Percentiles rank a stretch among this genome's conserved stretches.
These are phyloP conservation scores for Mustelus asterias DNA, from an alignment of 2,113 vertebrate genomes.

Conservation along the genomic window DNA sequence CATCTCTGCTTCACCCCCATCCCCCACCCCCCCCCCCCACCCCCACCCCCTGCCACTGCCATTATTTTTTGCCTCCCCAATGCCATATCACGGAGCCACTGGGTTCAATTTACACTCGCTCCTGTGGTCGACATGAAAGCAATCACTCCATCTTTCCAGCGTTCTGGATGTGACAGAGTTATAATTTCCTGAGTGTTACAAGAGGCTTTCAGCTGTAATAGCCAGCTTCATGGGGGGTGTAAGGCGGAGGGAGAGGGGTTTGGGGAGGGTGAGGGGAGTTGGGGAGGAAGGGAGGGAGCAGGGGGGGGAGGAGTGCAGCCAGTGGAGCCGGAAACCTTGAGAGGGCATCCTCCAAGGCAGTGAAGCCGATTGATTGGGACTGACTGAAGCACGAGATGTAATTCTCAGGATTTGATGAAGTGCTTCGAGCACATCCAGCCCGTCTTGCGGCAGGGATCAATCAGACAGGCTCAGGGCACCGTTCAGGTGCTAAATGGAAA, in stretches of 20 bases:
- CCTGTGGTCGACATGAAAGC: not conserved
- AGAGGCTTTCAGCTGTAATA: not conserved
- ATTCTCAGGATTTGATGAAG: not conserved
- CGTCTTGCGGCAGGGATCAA: not conserved
- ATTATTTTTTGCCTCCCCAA: not conserved
- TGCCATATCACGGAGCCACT: not conserved
- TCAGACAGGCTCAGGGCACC: not conserved
- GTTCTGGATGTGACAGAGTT: not conserved
- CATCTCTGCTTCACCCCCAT: not conserved
- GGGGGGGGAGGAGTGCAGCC: not conserved
- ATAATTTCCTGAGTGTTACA: not conserved
- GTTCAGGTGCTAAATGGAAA: no score
- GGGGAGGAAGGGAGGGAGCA: no score
- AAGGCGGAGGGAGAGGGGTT: no score
- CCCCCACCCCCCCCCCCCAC: no score
- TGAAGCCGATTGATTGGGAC: not conserved
- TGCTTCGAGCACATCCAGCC: not conserved
- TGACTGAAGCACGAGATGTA: constrained; percentile 8
- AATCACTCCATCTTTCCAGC: not conserved
- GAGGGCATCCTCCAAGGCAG: not conserved
- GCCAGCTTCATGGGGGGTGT: no score
- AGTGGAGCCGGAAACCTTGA: not conserved
- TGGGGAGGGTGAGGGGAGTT: no score
- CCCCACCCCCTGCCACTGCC: not conserved
- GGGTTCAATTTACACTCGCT: not conserved